Base-by-base conservation (phyloP, 2,113 vertebrate genomes). In the Bos indicus region DNA sequence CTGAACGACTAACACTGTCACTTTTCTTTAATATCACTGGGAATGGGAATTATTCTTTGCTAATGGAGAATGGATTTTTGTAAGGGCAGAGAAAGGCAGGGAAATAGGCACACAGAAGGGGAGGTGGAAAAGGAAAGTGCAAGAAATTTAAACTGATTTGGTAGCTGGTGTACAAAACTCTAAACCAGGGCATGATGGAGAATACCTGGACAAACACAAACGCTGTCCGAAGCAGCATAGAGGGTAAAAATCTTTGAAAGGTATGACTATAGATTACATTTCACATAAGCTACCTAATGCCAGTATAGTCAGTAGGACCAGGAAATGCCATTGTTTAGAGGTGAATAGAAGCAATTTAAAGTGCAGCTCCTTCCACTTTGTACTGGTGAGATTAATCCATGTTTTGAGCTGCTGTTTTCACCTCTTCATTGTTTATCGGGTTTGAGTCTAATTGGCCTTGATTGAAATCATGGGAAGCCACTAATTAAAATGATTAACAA, bases 401-500 rank as follows among this genome's bases (percentile, higher is more conserved):
- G 94, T 94, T 94, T 81, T 57, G 62, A 96, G 94, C 26, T 51
- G 54, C 91, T 52, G 43, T 77, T 91, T 97, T 91, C 91, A 97
- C 96, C 97, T 97, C 71, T 95, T 64, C 89, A 88, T 97, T 97
- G 97, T 98, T 93, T 97, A 93, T 74, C 14, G 0, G 40, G 52
- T 91, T 88, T 94, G 88, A 93, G 82, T 62, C 87, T 98, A 98
- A 98, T 95, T 98, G 80, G 93, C n/a, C 87, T 97, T 98, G 98
- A 97, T 95, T 97, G 71, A 86, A 97, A 97, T 97, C 86, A 14
- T 89, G 95, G 97, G 93, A 98, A 97, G 94, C 78, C 94, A 97
- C 97, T 98, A 98, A 98, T 98, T 98, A 98, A 98, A 98, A 97
- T 97, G 94, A 98, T 98, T 98, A 98, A 98, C 96, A 97, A 36